A percentile compares a stretch with the other conserved stretches of the same genome.
Evolutionary conservation across 30 jellyfish, hydroid and myxozoan species (phyloP).

Genomic region (Phacellophora camtschatica): DNA sequence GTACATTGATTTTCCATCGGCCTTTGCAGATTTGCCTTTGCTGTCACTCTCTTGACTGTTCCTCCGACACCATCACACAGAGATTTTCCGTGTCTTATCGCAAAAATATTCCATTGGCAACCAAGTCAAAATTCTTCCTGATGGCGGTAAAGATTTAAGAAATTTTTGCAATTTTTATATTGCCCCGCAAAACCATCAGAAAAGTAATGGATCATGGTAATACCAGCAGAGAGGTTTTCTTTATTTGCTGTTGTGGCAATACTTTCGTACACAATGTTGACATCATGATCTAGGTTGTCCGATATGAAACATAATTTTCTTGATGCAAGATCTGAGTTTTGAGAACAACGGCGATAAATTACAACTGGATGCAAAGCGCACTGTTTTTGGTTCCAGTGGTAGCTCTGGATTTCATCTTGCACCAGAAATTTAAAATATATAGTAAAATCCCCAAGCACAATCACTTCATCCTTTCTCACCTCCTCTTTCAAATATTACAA

Average conservation of each 20-base stretch:
- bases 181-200: slow-evolving; percentile 81
- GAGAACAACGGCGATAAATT: background rate
- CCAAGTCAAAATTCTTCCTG: slow-evolving; percentile 29
- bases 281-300: slow-evolving; percentile 46
- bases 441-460: background rate
- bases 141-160: slow-evolving; percentile 41
- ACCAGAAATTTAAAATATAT: background rate
- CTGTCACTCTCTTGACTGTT: slow-evolving; percentile 51
- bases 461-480: background rate
- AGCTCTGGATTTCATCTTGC: background rate
- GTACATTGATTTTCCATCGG: no score
- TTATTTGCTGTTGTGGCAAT: background rate
- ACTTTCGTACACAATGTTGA: background rate
- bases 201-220: background rate
- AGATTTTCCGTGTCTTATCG: slow-evolving; percentile 69
- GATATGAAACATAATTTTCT: slow-evolving; percentile 35
- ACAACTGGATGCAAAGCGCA: background rate
- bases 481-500: background rate
- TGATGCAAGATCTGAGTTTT: background rate
- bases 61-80: slow-evolving; percentile 78
- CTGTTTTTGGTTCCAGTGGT: background rate
- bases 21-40: slow-evolving; percentile 73
- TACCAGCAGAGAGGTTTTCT: background rate
- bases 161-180: slow-evolving; percentile 59
- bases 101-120: slow-evolving; percentile 65